These are phyloP conservation scores for Vespertilio murinus DNA, from an alignment of 2,797 vertebrate species.

Conservation along the genomic window DNA sequence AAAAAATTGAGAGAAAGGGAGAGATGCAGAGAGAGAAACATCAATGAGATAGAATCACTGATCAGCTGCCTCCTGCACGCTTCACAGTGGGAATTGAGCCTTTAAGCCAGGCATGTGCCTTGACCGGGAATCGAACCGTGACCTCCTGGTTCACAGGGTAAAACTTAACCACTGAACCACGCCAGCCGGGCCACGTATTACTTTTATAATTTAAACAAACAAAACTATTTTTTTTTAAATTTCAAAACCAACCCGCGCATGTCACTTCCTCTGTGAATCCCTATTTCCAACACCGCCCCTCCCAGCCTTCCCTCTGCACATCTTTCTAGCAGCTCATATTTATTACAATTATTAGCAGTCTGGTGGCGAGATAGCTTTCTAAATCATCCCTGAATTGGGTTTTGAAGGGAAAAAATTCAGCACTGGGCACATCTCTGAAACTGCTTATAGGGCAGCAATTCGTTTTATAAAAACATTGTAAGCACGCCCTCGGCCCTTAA, in stretches of 20 bases:
- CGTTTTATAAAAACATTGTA: background rate
- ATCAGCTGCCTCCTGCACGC: no score
- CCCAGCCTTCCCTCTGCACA: background rate
- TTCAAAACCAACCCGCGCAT: background rate
- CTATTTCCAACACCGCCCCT: background rate
- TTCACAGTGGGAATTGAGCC: no score
- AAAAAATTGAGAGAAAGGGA: background rate
- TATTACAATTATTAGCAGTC: background rate
- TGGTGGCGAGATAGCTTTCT: background rate
- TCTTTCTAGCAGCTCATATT: background rate
- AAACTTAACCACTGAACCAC: no score
- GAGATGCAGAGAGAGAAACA: no score
- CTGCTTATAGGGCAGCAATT: background rate
- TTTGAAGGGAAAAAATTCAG: background rate
- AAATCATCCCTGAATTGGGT: background rate
- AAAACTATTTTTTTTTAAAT: background rate
- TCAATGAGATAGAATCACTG: no score
- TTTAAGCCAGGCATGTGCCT: no score
- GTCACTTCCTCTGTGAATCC: background rate
- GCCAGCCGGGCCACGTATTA: background rate
- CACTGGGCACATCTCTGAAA: background rate
- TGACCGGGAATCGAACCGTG: no score
- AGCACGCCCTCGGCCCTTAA: background rate
- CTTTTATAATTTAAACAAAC: constrained; percentile 22
- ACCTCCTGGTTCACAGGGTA: no score